phyloP scores from a whole-genome alignment of 1,140 invertebrate genomes.

The Pinna nobilis region DNA sequence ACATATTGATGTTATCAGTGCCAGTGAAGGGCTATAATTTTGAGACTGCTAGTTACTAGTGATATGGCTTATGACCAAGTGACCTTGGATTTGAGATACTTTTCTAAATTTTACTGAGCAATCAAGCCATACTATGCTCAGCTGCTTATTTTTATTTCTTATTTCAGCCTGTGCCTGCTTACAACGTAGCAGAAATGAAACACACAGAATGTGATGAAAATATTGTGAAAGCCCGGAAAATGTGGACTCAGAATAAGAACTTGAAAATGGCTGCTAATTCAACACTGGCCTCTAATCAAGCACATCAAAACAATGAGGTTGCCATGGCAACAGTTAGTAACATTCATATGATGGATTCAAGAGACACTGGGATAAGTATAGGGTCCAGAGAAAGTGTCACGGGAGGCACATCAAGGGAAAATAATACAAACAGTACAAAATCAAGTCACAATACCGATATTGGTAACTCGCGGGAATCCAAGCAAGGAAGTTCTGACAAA shows the following conservation, averaged over 20 bases:
- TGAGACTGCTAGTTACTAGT: too few species aligned
- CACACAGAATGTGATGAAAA: conserved; percentile 43
- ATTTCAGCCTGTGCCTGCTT: conserved; percentile 53
- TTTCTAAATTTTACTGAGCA: too few species aligned
- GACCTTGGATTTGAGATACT: too few species aligned
- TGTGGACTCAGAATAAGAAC: conserved; percentile 4
- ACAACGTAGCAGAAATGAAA: conserved; percentile 65
- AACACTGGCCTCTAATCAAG: conserved; percentile 2
- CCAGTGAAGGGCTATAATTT: too few species aligned
- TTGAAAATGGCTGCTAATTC: conserved; percentile 11
- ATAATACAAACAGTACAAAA: conserved; percentile 17
- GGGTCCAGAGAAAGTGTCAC: conserved; percentile 23
- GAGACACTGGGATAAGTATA: conserved; percentile 10
- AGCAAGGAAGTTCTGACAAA: neutral
- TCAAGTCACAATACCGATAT: conserved; percentile 11
- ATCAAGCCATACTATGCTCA: too few species aligned
- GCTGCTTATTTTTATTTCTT: conserved; percentile 3
- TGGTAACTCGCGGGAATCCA: neutral
- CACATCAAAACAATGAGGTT: conserved; percentile 2
- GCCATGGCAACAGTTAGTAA: neutral
- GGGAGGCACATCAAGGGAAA: conserved; percentile 1
- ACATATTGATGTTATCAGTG: too few species aligned
- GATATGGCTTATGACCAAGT: too few species aligned
- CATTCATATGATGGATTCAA: conserved; percentile 5
- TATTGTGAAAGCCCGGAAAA: conserved; percentile 47